Evolutionary conservation across 2,113 vertebrate species (phyloP), one percentile per base, ranked within the genome.

Genomic region (Petrocephalus microphthalmus): DNA sequence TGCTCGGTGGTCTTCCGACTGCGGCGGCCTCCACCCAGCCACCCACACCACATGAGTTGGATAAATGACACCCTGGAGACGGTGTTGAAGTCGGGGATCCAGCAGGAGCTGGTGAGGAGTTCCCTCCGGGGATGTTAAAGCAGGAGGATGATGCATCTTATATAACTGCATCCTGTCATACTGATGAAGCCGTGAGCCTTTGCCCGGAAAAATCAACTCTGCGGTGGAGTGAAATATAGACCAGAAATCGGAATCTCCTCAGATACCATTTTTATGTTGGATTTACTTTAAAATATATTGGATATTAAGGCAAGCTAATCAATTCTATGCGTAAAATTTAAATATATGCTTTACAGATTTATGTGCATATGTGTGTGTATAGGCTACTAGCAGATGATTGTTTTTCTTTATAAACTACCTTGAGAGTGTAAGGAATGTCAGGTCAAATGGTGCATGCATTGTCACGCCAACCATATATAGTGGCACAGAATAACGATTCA

Each of bases 21-120:
- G 67, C 95, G 91, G 5, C 93, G 96, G 37, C 95, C 96, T 0
- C 97, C 98, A 0, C 57, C n/a, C 0, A 92, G 92, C 1, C 98
- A 99, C 89, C 98, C 98, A 3, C 95, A 95, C 92, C 90, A 93
- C 56, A 17, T 92, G 89, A 95, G 93, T 93, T 98, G 97, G 94
- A 94, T 99, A 93, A 99, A 99, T 57, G 85, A 96, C 93, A 99
- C 98, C 0, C 93, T 99, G 93, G 94, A 96, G 71, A 95, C 95
- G 7, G 91, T 99, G 89, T 94, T 96, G 91, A 91, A 89, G 0
- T 98, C 98, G 0, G 95, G 96, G 84, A 94, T 98, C 90, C 95
- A 90, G 17, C 97, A 97, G 86, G 94, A 94, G 90, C 94, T 96
- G 94, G 98, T 99, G 92, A 96, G 96, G 84, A 29, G 19, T 2